Conservation (phyloP, 1,140 invertebrate species). For the Semibalanus balanoides region DNA sequence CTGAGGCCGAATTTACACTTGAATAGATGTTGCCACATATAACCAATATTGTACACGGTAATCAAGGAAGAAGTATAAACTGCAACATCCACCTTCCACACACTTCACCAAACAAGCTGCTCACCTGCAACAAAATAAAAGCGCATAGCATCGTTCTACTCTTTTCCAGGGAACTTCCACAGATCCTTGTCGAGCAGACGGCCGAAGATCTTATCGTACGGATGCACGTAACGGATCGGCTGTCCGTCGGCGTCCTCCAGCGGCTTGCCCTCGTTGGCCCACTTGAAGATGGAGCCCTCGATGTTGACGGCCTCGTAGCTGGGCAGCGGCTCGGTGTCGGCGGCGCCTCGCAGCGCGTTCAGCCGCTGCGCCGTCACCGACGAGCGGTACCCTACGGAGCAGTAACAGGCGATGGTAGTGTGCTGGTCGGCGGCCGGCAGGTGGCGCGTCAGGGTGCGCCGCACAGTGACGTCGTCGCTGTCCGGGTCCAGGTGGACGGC, state of each 20-base stretch:
- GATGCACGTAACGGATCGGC: conserved; percentile 4
- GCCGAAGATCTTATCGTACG: conserved; percentile 10
- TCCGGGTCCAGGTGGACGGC: conserved; percentile 11
- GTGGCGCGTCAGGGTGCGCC: background rate
- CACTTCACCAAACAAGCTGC: no score
- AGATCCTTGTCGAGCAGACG: background rate
- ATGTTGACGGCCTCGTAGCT: conserved; percentile 9
- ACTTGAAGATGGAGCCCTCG: conserved; percentile 13
- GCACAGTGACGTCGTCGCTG: background rate
- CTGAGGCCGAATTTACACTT: no score
- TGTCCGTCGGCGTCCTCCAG: conserved; percentile 6
- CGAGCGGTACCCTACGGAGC: conserved; percentile 14
- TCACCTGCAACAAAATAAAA: background rate
- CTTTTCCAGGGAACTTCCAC: background rate
- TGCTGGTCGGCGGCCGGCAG: background rate
- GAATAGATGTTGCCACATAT: no score
- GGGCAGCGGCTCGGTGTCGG: background rate
- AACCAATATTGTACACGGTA: no score
- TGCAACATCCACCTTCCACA: no score
- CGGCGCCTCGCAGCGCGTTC: background rate
- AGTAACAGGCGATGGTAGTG: conserved; percentile 8
- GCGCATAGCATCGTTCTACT: background rate
- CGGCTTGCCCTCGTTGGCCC: conserved; percentile 6
- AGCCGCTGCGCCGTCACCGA: conserved; percentile 8
- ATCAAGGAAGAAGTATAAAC: no score